These are phyloP conservation scores for Thymelicus sylvestris DNA, from an alignment of 2,888 invertebrate genomes.

Conservation along the genomic window DNA sequence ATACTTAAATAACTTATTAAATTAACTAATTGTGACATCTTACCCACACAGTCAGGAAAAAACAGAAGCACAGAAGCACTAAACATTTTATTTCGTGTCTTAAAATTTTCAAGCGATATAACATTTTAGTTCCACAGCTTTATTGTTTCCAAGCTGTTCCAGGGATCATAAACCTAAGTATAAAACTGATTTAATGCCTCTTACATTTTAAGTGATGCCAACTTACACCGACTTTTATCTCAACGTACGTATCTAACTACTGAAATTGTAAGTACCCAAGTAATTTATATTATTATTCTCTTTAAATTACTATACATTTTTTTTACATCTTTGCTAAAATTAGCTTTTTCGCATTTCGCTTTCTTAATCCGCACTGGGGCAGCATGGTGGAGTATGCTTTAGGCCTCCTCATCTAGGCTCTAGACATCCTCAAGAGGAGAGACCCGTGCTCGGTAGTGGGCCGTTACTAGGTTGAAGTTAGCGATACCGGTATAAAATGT, in stretches of 20 bases:
- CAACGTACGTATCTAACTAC: not conserved
- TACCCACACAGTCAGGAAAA: not conserved
- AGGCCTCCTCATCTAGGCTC: no score
- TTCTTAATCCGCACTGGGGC: no score
- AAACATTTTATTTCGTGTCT: constrained; percentile 25
- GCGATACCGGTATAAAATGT: no score
- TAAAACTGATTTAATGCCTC: constrained; percentile 34
- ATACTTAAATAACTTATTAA: no score
- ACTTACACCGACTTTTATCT: not conserved
- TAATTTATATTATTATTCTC: not conserved
- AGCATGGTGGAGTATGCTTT: no score
- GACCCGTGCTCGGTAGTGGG: no score
- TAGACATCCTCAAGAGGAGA: no score
- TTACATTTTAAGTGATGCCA: constrained; percentile 26
- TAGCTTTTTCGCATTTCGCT: no score
- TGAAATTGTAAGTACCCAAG: not conserved
- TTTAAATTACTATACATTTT: no score
- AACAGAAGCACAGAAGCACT: constrained; percentile 14
- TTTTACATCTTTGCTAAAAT: no score
- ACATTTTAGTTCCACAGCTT: constrained; percentile 24
- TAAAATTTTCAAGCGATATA: constrained; percentile 27
- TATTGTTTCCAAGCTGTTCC: constrained; percentile 23
- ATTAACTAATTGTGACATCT: not conserved
- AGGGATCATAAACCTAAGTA: constrained; percentile 31
- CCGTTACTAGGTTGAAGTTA: no score